A percentile compares a stretch with the other conserved stretches of the same genome.
Conservation (phyloP, 2,888 invertebrate genomes). For the Lepas anatifera region DNA sequence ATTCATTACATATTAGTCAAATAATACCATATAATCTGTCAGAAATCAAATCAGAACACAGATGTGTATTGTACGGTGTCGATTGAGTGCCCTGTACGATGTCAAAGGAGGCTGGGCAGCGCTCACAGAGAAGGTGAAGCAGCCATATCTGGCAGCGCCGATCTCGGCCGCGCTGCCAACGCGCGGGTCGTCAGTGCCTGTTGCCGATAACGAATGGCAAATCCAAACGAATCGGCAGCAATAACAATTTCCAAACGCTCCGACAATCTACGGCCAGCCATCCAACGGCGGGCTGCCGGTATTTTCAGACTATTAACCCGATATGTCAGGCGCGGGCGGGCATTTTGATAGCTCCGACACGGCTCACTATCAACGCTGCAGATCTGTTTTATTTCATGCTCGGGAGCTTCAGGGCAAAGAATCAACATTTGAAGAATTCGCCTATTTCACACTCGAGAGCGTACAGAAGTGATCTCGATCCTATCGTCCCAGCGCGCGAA, state of each 20-base stretch:
- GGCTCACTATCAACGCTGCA: slow-evolving; percentile 2
- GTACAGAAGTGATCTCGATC: not conserved
- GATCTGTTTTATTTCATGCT: slow-evolving; percentile 8
- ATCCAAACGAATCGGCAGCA: not conserved
- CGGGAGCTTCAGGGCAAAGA: not conserved
- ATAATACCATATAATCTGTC: too few relatives aligned
- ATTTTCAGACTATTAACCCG: slow-evolving; percentile 4
- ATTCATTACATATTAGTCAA: too few relatives aligned
- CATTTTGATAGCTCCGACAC: not conserved
- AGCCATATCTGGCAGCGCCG: too few relatives aligned
- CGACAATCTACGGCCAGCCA: not conserved
- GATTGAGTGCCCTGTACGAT: too few relatives aligned
- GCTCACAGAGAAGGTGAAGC: too few relatives aligned
- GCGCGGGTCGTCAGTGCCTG: not conserved
- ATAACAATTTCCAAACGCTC: not conserved
- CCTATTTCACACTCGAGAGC: not conserved
- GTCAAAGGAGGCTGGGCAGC: too few relatives aligned
- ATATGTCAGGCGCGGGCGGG: not conserved
- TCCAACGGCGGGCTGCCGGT: not conserved
- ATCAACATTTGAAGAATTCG: slow-evolving; percentile 8
- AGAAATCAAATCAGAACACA: too few relatives aligned
- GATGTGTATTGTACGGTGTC: too few relatives aligned
- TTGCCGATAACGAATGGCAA: not conserved
- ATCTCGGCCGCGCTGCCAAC: too few relatives aligned
- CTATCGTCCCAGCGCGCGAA: not conserved